These are phyloP conservation scores for Pteropus alecto DNA, from an alignment of 2,113 vertebrate genomes.

Conservation along the genomic window DNA sequence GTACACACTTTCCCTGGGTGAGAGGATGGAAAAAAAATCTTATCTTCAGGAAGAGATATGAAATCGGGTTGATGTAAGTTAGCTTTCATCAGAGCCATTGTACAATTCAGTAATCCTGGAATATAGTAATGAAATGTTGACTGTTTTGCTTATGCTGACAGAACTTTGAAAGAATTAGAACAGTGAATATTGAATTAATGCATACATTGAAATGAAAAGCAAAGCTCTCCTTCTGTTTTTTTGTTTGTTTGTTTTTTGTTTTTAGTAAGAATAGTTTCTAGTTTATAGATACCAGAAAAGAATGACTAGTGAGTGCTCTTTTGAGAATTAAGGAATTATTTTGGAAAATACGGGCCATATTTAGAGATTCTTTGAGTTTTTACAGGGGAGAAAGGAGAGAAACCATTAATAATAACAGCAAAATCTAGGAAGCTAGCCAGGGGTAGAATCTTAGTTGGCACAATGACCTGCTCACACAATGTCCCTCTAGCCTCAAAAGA, in stretches of 20 bases:
- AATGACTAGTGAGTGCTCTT: not conserved
- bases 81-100: not conserved
- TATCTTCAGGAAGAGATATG: not conserved
- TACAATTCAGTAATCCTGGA: not conserved
- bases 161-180: not conserved
- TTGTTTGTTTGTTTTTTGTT: not conserved
- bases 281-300: not conserved
- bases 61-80: not conserved
- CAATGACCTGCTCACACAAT: not conserved
- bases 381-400: not conserved
- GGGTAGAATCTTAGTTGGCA: not conserved
- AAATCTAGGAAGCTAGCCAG: not conserved
- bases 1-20: not conserved
- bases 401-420: not conserved
- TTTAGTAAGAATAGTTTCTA: not conserved
- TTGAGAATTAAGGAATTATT: not conserved
- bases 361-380: not conserved
- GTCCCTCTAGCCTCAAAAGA: not conserved
- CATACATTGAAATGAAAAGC: not conserved
- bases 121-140: not conserved
- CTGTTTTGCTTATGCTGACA: not conserved
- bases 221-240: not conserved
- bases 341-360: not conserved
- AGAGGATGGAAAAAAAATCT: not conserved
- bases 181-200: not conserved